These are phyloP conservation scores for Drosophila nebulosa DNA, from an alignment of 1,140 invertebrate species.

Conservation along the genomic window DNA sequence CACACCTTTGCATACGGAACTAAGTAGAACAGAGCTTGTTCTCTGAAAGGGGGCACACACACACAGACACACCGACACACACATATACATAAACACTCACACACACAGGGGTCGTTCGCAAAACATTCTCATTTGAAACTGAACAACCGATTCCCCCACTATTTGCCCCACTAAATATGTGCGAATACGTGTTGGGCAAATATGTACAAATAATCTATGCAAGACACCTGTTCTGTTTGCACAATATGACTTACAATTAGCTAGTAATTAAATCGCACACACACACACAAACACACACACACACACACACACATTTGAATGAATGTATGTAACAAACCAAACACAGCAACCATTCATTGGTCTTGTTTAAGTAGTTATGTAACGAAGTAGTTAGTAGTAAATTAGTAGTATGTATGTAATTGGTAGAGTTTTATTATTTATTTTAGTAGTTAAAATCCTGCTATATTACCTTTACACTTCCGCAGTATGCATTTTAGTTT, in stretches of 20 bases:
- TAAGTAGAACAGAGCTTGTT: background rate
- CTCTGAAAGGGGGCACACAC: background rate
- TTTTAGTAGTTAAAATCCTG: constrained; percentile 12
- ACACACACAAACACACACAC: background rate
- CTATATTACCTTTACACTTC: constrained; percentile 5
- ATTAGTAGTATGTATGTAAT: constrained; percentile 31
- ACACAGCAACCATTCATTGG: background rate
- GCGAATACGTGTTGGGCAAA: background rate
- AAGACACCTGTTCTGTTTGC: background rate
- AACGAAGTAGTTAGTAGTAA: background rate
- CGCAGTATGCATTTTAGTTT: constrained; percentile 34
- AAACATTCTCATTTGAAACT: background rate
- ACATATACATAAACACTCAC: background rate
- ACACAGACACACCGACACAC: background rate
- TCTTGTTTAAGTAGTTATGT: background rate
- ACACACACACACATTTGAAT: background rate
- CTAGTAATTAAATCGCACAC: background rate
- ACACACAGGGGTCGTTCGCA: background rate
- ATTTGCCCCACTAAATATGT: background rate
- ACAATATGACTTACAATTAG: background rate
- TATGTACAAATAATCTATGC: background rate
- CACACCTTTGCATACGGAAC: background rate
- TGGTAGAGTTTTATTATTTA: constrained; percentile 13
- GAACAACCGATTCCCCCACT: background rate
- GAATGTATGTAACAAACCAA: background rate